phyloP scores from a whole-genome alignment of 2,888 invertebrate genomes.

The Lasius fuliginosus region DNA sequence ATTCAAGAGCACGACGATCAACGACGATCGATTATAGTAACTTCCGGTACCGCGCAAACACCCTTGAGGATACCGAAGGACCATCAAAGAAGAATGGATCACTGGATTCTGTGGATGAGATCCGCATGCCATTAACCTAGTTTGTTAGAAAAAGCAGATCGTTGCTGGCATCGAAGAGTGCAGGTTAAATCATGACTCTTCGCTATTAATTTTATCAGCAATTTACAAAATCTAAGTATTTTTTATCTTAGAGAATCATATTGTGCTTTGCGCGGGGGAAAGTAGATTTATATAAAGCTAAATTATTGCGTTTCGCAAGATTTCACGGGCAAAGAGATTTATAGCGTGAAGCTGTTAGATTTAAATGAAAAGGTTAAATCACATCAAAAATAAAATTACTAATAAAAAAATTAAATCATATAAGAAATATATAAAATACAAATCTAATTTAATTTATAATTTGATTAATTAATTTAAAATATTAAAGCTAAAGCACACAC shows the following conservation, averaged over 20 bases:
- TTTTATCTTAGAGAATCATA: not conserved
- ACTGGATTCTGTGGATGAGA: not conserved
- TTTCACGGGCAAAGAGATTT: not conserved
- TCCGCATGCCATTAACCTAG: not conserved
- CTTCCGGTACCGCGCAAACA: conserved; percentile 58
- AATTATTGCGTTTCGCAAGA: conserved; percentile 25
- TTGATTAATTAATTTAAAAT: too few relatives aligned
- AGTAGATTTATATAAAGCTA: conserved; percentile 26
- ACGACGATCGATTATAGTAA: not conserved
- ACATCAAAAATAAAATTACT: not conserved
- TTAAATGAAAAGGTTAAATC: not conserved
- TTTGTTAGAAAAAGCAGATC: conserved; percentile 14
- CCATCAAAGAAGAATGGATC: not conserved
- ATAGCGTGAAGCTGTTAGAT: not conserved
- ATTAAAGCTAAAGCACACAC: too few relatives aligned
- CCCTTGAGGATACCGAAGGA: conserved; percentile 16
- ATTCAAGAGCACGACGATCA: conserved; percentile 5
- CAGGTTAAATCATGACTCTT: not conserved
- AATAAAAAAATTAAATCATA: not conserved
- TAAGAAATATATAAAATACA: not conserved
- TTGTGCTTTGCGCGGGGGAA: not conserved
- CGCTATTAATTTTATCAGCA: not conserved
- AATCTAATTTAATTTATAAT: too few relatives aligned
- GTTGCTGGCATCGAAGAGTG: not conserved
- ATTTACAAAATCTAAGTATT: not conserved